Conservation (phyloP, 2,888 invertebrate genomes). For the Parnassius mnemosyne region DNA sequence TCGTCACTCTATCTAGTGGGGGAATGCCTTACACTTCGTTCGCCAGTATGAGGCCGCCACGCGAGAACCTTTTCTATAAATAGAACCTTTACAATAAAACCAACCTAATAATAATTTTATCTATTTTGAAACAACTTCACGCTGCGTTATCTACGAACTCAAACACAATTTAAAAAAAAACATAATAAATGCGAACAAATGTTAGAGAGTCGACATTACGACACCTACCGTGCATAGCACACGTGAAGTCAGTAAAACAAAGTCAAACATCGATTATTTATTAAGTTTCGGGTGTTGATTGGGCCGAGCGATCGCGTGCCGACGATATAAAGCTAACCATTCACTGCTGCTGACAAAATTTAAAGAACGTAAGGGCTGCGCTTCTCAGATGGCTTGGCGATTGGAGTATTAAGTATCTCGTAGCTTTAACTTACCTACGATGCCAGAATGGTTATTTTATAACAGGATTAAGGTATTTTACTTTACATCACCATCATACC, state of each 20-base stretch:
- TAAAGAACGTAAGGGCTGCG: too few species aligned
- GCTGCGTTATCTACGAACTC: slow-evolving; percentile 8
- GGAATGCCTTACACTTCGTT: too few species aligned
- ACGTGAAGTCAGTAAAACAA: slow-evolving; percentile 16
- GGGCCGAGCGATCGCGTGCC: slow-evolving; percentile 19
- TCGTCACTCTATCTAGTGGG: too few species aligned
- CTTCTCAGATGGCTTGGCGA: too few species aligned
- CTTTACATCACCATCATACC: too few species aligned
- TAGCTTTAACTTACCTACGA: too few species aligned
- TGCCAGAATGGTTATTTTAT: too few species aligned
- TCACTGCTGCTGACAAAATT: background rate
- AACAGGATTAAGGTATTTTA: too few species aligned
- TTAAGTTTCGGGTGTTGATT: slow-evolving; percentile 23
- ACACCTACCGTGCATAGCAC: slow-evolving; percentile 19
- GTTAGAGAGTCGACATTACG: background rate
- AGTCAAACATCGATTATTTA: slow-evolving; percentile 19
- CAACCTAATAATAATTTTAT: background rate
- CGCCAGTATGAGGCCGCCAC: too few species aligned
- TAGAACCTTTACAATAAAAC: too few species aligned
- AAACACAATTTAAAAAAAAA: background rate
- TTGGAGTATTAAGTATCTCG: too few species aligned
- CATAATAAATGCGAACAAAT: slow-evolving; percentile 20
- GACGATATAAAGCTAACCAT: slow-evolving; percentile 11
- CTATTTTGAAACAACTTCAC: slow-evolving; percentile 7
- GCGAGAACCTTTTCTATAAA: too few species aligned